Evolutionary conservation across 2,888 invertebrate species (phyloP).

Genomic region (Baccha elongata): DNA sequence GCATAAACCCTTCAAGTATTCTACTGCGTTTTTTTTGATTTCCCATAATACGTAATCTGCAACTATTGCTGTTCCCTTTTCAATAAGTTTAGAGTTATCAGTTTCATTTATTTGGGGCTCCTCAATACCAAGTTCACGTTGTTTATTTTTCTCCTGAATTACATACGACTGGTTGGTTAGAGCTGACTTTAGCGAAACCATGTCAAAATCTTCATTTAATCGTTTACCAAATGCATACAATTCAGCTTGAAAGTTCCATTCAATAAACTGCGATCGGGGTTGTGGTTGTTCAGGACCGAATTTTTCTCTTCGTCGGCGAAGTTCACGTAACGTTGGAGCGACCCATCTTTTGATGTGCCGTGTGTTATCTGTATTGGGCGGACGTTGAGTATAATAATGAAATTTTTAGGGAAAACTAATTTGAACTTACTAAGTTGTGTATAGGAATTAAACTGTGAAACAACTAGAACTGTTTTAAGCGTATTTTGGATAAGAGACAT

Average conservation of each 20-base stretch:
- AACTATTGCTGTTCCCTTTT: slow-evolving; percentile 87
- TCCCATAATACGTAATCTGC: slow-evolving; percentile 89
- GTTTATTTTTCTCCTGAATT: slow-evolving; percentile 87
- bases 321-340: slow-evolving; percentile 86
- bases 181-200: slow-evolving; percentile 87
- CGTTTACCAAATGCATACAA: slow-evolving; percentile 94
- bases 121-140: slow-evolving; percentile 88
- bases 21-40: slow-evolving; percentile 90
- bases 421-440: slow-evolving; percentile 34
- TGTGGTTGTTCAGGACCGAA: slow-evolving; percentile 84
- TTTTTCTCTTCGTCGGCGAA: slow-evolving; percentile 85
- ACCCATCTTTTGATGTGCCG: slow-evolving; percentile 85
- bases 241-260: slow-evolving; percentile 95
- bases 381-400: not conserved
- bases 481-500: slow-evolving; percentile 56
- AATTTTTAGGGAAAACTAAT: not conserved
- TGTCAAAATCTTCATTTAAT: slow-evolving; percentile 91
- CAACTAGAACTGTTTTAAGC: slow-evolving; percentile 39
- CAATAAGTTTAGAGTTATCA: slow-evolving; percentile 88
- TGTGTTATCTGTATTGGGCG: slow-evolving; percentile 39
- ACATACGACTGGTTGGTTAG: slow-evolving; percentile 92
- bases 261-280: slow-evolving; percentile 86
- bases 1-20: slow-evolving; percentile 86
- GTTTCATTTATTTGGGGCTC: slow-evolving; percentile 84
- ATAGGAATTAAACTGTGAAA: slow-evolving; percentile 36